A percentile compares a stretch with the other conserved stretches of the same genome.
Conservation (phyloP, 2,113 vertebrate species). For the Cinclus mexicanus region DNA sequence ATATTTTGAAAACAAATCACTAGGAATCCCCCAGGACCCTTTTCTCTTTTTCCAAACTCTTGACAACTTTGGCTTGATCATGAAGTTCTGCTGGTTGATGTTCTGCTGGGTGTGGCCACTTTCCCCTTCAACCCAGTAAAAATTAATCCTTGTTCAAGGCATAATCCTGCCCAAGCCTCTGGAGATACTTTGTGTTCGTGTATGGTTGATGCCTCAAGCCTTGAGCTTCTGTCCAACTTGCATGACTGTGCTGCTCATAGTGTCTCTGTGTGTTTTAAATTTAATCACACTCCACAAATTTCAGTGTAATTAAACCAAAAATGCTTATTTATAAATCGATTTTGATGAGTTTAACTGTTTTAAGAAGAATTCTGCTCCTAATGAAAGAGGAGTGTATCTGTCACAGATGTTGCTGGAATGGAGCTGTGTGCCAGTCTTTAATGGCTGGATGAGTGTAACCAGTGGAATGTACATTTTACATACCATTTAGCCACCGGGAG, state of each 20-base stretch:
- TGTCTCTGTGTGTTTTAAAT: conserved; percentile 20
- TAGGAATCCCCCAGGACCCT: background rate
- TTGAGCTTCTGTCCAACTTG: background rate
- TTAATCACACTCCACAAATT: conserved; percentile 37
- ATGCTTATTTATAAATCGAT: conserved; percentile 20
- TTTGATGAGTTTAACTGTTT: conserved; percentile 1
- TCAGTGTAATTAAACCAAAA: conserved; percentile 27
- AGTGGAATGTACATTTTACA: conserved; percentile 36
- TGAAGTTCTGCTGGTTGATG: background rate
- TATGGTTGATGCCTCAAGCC: background rate
- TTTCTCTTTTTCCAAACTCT: background rate
- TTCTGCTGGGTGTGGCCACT: background rate
- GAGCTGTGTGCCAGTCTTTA: background rate
- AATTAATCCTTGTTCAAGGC: background rate
- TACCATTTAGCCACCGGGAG: conserved; percentile 97
- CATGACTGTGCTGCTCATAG: background rate
- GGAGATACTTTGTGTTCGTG: background rate
- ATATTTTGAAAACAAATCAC: background rate
- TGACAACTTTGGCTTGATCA: background rate
- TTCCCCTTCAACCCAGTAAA: background rate
- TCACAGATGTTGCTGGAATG: background rate
- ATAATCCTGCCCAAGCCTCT: background rate
- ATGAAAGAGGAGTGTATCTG: background rate
- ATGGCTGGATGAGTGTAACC: background rate
- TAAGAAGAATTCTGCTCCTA: conserved; percentile 20